Base-by-base conservation (phyloP, 2,888 invertebrate species). In the Metopia argyrocephala region DNA sequence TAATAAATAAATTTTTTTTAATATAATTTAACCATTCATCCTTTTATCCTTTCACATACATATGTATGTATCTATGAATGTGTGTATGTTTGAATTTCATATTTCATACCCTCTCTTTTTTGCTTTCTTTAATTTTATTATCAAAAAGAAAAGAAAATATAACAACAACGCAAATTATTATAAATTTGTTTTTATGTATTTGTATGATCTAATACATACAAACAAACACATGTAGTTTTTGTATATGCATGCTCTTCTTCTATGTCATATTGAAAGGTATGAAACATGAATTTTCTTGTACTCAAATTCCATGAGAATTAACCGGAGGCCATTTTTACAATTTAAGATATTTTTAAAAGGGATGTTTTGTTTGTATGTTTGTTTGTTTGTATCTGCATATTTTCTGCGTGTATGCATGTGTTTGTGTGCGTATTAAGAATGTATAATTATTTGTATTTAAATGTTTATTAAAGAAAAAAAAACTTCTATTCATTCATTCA, bases 221-320 rank as follows among this genome's bases (percentile, higher is more conserved):
- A 18, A 50, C 45, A 7, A 20, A 25, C 46, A 45, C 5, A 25
- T 56, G 38, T 56, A 9, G 25, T 9, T n/a, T 64, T 46, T 59
- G 18, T 50, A 5, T 21, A 23, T 15, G 25, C 21, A 31, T 59
- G 18, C 12, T 46, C 4, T 31, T 21, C 21, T 21, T 48, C n/a
- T 46, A 28, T 15, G 52, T 46, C 57, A 59, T 61, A 80, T 25
- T n/a, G n/a, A n/a, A n/a, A n/a, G n/a, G n/a, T n/a, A n/a, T n/a
- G n/a, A n/a, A n/a, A n/a, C n/a, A n/a, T n/a, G n/a, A n/a, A 38
- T 38, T 38, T 38, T 38, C 38, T 38, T n/a, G n/a, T n/a, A n/a
- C 76, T 64, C 75, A 83, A 83, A 83, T 82, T 83, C 83, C 85
- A 88, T 88, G 87, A 84, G 86, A 85, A 87, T 84, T 85, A 82